These are phyloP conservation scores for Dasyprocta punctata DNA, from an alignment of 2,113 vertebrate genomes.

Conservation along the genomic window DNA sequence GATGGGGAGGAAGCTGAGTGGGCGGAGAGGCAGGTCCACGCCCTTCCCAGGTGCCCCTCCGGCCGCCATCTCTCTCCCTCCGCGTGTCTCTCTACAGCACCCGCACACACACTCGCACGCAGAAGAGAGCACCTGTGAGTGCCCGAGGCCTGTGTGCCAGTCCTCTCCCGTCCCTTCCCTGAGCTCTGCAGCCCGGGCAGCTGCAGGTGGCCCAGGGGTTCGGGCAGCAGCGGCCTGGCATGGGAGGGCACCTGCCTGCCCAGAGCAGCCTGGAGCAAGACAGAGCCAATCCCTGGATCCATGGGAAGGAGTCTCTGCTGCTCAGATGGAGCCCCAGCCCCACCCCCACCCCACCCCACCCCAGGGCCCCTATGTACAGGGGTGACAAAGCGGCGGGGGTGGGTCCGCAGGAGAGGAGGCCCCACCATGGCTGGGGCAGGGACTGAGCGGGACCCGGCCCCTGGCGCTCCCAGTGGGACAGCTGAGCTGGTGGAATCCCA, in stretches of 20 bases:
- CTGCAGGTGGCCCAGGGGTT: not conserved
- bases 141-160: too few species aligned
- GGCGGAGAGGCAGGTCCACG: not conserved
- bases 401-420: not conserved
- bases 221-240: not conserved
- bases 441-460: not conserved
- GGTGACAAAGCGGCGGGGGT: too few species aligned
- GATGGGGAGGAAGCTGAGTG: too few species aligned
- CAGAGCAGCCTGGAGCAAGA: not conserved
- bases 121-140: not conserved
- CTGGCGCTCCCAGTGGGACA: not conserved
- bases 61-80: too few species aligned
- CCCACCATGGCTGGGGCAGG: not conserved
- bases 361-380: too few species aligned
- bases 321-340: too few species aligned
- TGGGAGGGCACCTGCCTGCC: not conserved
- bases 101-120: not conserved
- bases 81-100: not conserved
- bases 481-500: fast-evolving
- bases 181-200: too few species aligned
- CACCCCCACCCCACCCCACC: too few species aligned
- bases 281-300: too few species aligned
- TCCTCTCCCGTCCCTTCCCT: too few species aligned
- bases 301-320: not conserved
- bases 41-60: too few species aligned